Conservation (phyloP, 1,140 invertebrate species). For the Bradynema listronoti region DNA sequence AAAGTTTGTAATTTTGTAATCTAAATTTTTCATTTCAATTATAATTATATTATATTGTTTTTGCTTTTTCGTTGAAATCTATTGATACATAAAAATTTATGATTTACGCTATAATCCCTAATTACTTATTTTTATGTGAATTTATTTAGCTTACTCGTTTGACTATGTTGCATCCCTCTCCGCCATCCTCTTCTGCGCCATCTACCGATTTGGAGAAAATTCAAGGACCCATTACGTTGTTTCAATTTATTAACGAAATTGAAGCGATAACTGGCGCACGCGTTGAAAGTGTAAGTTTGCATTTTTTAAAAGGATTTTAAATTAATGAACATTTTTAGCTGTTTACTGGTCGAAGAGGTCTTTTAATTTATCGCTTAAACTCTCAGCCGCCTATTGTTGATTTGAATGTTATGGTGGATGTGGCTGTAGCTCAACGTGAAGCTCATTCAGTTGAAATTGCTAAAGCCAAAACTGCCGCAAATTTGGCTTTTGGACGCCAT, state of each 20-base stretch:
- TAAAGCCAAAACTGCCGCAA: slow-evolving; percentile 7
- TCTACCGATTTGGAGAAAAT: slow-evolving; percentile 7
- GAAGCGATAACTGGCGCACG: slow-evolving; percentile 1
- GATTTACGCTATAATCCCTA: no score
- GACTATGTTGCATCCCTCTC: not conserved
- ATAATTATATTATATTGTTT: no score
- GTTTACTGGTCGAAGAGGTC: slow-evolving; percentile 1
- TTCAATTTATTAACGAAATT: not conserved
- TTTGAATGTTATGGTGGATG: slow-evolving; percentile 9
- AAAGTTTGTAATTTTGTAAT: no score
- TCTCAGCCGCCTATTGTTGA: slow-evolving; percentile 6
- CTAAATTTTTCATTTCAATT: no score
- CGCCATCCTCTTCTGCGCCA: not conserved
- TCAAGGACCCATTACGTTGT: not conserved
- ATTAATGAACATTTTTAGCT: slow-evolving; percentile 19
- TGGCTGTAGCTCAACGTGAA: slow-evolving; percentile 26
- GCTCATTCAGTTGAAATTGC: slow-evolving; percentile 5
- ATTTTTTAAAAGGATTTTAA: slow-evolving; percentile 1
- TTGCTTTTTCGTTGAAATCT: no score
- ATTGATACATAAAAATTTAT: no score
- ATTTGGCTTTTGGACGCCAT: slow-evolving; percentile 3
- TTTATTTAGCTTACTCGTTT: no score
- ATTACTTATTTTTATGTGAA: no score
- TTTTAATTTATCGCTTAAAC: slow-evolving; percentile 10
- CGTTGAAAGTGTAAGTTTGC: slow-evolving; percentile 1